Conservation (phyloP, 2,888 invertebrate genomes). For the Acrocera orbiculus region DNA sequence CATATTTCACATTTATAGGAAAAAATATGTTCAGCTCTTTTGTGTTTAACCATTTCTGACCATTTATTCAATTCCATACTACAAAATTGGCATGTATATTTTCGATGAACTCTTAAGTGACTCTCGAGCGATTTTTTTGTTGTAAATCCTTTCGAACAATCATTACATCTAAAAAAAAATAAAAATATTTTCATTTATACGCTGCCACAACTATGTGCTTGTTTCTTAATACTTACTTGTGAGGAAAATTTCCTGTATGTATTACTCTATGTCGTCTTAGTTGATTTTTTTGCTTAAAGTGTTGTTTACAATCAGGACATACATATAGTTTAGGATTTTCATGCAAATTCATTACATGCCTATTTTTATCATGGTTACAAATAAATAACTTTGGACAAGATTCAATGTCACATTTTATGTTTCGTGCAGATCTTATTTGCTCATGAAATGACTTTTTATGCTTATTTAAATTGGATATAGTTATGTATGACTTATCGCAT, state of each 20-base stretch:
- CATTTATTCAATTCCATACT: constrained; percentile 33
- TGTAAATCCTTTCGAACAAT: constrained; percentile 35
- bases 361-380: constrained; percentile 37
- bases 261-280: constrained; percentile 37
- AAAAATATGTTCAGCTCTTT: constrained; percentile 15
- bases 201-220: constrained; percentile 7
- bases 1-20: constrained; percentile 19
- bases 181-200: not conserved
- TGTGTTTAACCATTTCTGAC: constrained; percentile 33
- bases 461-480: constrained; percentile 41
- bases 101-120: constrained; percentile 36
- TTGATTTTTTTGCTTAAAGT: constrained; percentile 39
- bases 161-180: constrained; percentile 33
- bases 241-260: constrained; percentile 32
- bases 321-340: constrained; percentile 30
- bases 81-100: constrained; percentile 36
- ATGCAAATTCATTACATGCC: constrained; percentile 37
- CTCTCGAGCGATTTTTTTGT: constrained; percentile 32
- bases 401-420: constrained; percentile 18
- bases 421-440: constrained; percentile 13
- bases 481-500: constrained; percentile 43
- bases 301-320: constrained; percentile 34
- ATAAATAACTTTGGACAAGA: constrained; percentile 35
- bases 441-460: constrained; percentile 36
- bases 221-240: constrained; percentile 12